Evolutionary conservation across 2,113 vertebrate species (phyloP), one percentile per base, ranked within the genome.

Genomic region (Aspidoscelis tigris): DNA sequence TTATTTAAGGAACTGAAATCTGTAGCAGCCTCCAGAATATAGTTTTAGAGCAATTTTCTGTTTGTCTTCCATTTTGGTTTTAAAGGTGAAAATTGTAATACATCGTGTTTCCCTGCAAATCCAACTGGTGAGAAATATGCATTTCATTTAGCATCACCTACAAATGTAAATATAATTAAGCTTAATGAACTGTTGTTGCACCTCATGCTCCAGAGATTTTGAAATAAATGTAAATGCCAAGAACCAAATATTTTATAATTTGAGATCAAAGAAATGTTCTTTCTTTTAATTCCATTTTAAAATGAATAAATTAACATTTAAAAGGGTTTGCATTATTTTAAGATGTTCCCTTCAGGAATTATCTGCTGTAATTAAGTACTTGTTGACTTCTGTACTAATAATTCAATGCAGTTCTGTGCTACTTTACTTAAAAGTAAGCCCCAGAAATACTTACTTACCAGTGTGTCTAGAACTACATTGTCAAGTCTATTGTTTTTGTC

Each of bases 241-340:
- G 33, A 50, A 20, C 44, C 20, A 78, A 5, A 53, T 26, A 50
- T 41, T 47, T 68, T 65, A 26, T 2, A 64, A n/a, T 73, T 81
- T 24, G 50, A 5, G 78, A 88, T 85, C 80, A 39, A 26, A 80
- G 0, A 78, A 2, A 50, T 76, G 0, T 18, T 43, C 55, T 6
- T 7, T 89, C 64, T 4, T 7, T 89, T 73, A 89, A 26, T 76
- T 72, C 6, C 1, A 41, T 83, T 89, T 83, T 53, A 79, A 65
- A 61, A 64, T 22, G 44, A 85, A 76, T 72, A 65, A 86, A 26
- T 24, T 64, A 44, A 78, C 75, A 86, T 50, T 20, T 77, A 58
- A 72, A 77, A 76, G 0, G 0, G 0, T 16, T 80, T 41, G 22
- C 0, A 44, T 74, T 87, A 61, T 87, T 85, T 88, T 21, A 70